Percentiles rank a stretch among this genome's conserved stretches.
phyloP scores from a whole-genome alignment of 2,888 invertebrate genomes.

The Nezara viridula region DNA sequence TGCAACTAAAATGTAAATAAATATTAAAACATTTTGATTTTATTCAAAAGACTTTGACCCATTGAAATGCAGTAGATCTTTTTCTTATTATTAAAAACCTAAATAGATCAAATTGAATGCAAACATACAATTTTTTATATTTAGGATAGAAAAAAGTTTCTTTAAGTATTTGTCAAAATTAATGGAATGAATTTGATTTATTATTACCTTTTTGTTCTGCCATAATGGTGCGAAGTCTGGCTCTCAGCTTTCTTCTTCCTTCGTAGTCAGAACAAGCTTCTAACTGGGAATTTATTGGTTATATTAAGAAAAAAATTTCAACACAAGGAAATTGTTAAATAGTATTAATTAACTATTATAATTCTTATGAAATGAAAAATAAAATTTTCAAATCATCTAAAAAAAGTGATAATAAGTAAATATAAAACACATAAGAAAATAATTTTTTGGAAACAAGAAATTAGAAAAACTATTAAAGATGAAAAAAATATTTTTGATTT shows the following conservation, averaged over 20 bases:
- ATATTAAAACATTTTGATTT: not conserved
- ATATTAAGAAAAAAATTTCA: not conserved
- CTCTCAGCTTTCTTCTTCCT: conserved; percentile 85
- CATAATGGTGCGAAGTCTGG: conserved; percentile 85
- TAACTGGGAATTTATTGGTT: conserved; percentile 73
- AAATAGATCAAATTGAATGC: not conserved
- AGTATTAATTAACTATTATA: conserved; percentile 3
- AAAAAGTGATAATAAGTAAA: not conserved
- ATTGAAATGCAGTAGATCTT: not conserved
- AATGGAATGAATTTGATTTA: not conserved
- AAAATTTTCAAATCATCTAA: not conserved
- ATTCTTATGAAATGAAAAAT: conserved; percentile 45
- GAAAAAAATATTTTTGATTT: too few relatives aligned
- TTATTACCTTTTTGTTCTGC: conserved; percentile 86
- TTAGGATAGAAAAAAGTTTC: not conserved
- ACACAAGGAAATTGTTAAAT: not conserved
- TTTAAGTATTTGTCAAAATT: not conserved
- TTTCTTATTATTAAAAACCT: not conserved
- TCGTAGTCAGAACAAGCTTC: conserved; percentile 90
- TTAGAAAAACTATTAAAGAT: not conserved
- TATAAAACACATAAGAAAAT: not conserved
- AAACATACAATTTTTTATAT: not conserved
- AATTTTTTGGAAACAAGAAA: not conserved
- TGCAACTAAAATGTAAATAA: not conserved
- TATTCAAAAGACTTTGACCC: not conserved